Base-by-base conservation (phyloP, 2,113 vertebrate species). In the Aplodontia rufa region DNA sequence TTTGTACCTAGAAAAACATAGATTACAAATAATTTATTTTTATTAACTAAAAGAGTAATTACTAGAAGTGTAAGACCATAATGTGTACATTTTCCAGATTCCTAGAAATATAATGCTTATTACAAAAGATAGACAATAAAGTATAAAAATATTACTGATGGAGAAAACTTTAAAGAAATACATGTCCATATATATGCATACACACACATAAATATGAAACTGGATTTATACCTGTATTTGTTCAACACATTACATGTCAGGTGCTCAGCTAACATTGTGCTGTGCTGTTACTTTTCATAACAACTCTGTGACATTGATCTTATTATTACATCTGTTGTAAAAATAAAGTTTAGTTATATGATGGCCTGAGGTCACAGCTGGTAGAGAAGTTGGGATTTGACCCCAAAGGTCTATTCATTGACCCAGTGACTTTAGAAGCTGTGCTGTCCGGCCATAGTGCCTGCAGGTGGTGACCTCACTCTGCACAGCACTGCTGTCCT, bases 1-100 rank as follows among this genome's bases (percentile, higher is more conserved):
- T 88, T 95, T 89, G 37, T 64, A 84, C 42, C 60, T 75, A 72
- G 66, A 78, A 85, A 95, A 51, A 58, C n/a, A 26, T 88, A 82
- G 32, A 17, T 74, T 92, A 42, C 92, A 60, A 64, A 74, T 7
- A 85, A 35, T 3, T 78, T 30, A n/a, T 84, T 91, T 74, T 86
- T n/a, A 49, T 74, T 49, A 66, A 64, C 6, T 68, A 60, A 40
- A 76, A 76, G 42, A 81, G 11, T 74, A 66, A 60, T 49, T 78
- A 45, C 6, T 53, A 68, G 22, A 75, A 79, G 30, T 66, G 37
- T 92, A 64, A 94, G 81, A 85, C 22, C 74, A 11, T 69, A 47
- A 92, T 17, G 9, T 78, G 8, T 11, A 3, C 74, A 40, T 95
- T 92, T 95, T 83, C 66, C 58, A 81, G 72, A 71, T 90, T 82